phyloP scores from a whole-genome alignment of 1,140 invertebrate genomes.

The Drosophila insularis region DNA sequence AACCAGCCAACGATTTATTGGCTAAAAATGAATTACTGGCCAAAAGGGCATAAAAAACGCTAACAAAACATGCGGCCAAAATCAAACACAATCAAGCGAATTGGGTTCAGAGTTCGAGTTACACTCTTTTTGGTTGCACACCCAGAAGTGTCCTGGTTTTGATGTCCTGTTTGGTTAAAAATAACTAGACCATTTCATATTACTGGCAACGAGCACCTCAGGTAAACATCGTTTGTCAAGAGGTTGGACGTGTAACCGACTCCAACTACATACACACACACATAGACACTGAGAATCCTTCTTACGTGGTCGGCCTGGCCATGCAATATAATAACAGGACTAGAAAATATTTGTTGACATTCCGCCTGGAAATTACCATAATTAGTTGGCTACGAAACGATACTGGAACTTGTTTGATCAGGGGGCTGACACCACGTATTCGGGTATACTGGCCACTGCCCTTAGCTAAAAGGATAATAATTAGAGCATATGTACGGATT shows the following conservation, averaged over 20 bases:
- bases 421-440: neutral
- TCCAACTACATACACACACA: neutral
- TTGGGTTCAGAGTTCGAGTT: slow-evolving; percentile 62
- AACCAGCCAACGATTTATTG: slow-evolving; percentile 61
- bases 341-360: slow-evolving; percentile 81
- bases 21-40: slow-evolving; percentile 66
- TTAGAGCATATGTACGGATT: slow-evolving; percentile 80
- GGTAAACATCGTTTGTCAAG: slow-evolving; percentile 79
- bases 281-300: slow-evolving; percentile 16
- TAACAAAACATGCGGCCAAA: slow-evolving; percentile 31
- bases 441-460: slow-evolving; percentile 38
- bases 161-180: slow-evolving; percentile 69
- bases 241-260: slow-evolving; percentile 54
- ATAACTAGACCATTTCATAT: slow-evolving; percentile 66
- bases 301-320: slow-evolving; percentile 45
- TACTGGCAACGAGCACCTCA: slow-evolving; percentile 31
- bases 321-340: slow-evolving; percentile 56
- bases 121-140: slow-evolving; percentile 46
- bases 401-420: slow-evolving; percentile 71
- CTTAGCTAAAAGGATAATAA: slow-evolving; percentile 73
- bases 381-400: slow-evolving; percentile 68
- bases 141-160: slow-evolving; percentile 29
- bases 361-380: slow-evolving; percentile 75
- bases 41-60: slow-evolving; percentile 49
- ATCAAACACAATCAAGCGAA: slow-evolving; percentile 79